Base-by-base conservation (phyloP, 2,888 invertebrate species). In the Xestia c-nigrum region DNA sequence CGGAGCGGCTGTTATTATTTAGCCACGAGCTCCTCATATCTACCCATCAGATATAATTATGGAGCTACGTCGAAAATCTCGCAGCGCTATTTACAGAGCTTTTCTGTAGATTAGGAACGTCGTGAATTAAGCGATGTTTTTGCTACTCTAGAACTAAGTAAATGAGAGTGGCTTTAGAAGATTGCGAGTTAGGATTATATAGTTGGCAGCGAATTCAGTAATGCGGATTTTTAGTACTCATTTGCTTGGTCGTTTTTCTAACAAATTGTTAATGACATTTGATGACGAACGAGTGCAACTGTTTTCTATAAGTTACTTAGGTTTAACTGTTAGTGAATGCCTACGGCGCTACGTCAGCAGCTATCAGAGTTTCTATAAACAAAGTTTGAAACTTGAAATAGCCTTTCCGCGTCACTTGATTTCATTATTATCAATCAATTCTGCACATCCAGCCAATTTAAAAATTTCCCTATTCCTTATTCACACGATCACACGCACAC, bases 121-220 rank as follows among this genome's bases (percentile, higher is more conserved):
- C 72, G 50, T 38, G 63, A 82, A 74, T 74, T 38, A 59, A 64
- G 73, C 73, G 31, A 69, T 78, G 82, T 77, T 81, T 81, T 77
- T 73, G 72, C 74, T 71, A 40, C 24, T 67, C 7, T 73, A 43
- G 43, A 43, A 47, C 70, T 64, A 55, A 79, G 55, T 76, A 57
- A 83, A 75, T 82, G 72, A 70, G 66, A 77, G 46, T 47, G 40
- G 67, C 16, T 77, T 67, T 59, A 46, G 70, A 71, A 71, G 77
- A 81, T 74, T 71, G 59, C 16, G 46, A 67, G 69, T 77, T 63
- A 52, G 38, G 16, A 67, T 70, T 50, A 31, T 31, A 31, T 31
- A 14, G 24, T 40, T 67, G 55, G 46, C 40, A 21, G 21, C 40
- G 19, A 21, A 72, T 61, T 65, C 21, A n/a, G n/a, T 46, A 38